These are phyloP conservation scores for Drosophila prosaltans DNA, from an alignment of 1,140 invertebrate genomes.

Conservation along the genomic window DNA sequence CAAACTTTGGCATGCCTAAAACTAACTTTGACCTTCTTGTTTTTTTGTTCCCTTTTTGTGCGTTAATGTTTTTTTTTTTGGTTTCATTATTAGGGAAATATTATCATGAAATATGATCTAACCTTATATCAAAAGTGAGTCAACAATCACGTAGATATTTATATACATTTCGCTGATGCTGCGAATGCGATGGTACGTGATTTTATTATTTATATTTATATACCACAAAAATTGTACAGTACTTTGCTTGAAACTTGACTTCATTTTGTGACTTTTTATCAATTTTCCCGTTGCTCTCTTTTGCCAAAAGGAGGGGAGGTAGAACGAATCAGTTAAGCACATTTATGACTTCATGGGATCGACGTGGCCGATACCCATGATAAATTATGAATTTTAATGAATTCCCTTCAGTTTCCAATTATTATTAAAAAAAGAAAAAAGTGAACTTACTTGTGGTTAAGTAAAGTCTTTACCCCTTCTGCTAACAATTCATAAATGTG, in stretches of 20 bases:
- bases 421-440: not conserved
- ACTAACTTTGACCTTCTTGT: no score
- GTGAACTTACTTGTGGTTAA: no score
- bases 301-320: constrained; percentile 13
- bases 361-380: constrained; percentile 3
- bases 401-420: no score
- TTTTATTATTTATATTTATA: constrained; percentile 10
- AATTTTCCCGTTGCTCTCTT: constrained; percentile 36
- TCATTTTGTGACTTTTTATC: constrained; percentile 57
- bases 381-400: not conserved
- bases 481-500: constrained; percentile 33
- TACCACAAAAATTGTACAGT: constrained; percentile 1
- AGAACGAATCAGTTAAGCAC: constrained; percentile 53
- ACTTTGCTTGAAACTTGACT: constrained; percentile 43
- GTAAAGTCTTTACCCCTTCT: constrained; percentile 5
- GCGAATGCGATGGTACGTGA: not conserved
- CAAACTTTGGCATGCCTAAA: no score
- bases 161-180: not conserved
- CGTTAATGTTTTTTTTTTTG: not conserved
- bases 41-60: not conserved
- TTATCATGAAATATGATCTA: constrained; percentile 3
- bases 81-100: not conserved
- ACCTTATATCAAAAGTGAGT: not conserved
- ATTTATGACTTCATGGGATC: constrained; percentile 33
- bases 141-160: constrained; percentile 9